These are phyloP conservation scores for Cotesia typhae DNA, from an alignment of 1,140 invertebrate species.

Conservation along the genomic window DNA sequence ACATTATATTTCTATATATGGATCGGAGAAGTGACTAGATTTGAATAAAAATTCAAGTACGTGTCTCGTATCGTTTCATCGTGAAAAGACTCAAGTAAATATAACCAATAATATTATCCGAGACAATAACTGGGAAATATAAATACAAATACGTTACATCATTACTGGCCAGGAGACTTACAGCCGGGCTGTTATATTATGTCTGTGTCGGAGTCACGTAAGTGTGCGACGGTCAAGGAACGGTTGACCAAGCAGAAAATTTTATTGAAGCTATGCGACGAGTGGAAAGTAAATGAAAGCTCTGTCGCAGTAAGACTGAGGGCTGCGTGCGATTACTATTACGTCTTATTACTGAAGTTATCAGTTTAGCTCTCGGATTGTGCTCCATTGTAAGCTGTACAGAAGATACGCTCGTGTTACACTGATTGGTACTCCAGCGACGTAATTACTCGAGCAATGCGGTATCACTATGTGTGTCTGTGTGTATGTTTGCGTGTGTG, in stretches of 20 bases:
- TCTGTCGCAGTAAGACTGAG: neutral
- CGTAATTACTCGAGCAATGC: constrained; percentile 31
- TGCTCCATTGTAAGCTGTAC: neutral
- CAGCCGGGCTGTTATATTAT: neutral
- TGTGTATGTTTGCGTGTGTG: too few relatives aligned
- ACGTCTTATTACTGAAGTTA: neutral
- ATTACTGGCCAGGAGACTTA: neutral
- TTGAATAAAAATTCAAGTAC: constrained; percentile 28
- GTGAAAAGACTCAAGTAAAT: neutral
- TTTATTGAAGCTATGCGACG: constrained; percentile 9
- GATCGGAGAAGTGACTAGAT: neutral
- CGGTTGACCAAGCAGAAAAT: neutral
- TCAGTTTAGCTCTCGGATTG: neutral
- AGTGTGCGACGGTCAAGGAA: neutral
- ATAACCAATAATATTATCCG: constrained; percentile 11
- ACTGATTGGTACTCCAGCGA: constrained; percentile 38
- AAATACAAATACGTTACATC: constrained; percentile 5
- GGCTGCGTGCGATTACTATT: neutral
- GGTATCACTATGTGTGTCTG: too few relatives aligned
- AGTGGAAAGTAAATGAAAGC: constrained; percentile 13
- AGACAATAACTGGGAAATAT: neutral
- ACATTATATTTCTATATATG: neutral
- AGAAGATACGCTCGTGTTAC: constrained; percentile 31
- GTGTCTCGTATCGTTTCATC: constrained; percentile 15
- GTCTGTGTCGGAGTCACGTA: constrained; percentile 7